A percentile compares a stretch with the other conserved stretches of the same genome.
Evolutionary conservation across 2,797 vertebrate genomes (phyloP).

Genomic region (Schizothorax lantsangensis): DNA sequence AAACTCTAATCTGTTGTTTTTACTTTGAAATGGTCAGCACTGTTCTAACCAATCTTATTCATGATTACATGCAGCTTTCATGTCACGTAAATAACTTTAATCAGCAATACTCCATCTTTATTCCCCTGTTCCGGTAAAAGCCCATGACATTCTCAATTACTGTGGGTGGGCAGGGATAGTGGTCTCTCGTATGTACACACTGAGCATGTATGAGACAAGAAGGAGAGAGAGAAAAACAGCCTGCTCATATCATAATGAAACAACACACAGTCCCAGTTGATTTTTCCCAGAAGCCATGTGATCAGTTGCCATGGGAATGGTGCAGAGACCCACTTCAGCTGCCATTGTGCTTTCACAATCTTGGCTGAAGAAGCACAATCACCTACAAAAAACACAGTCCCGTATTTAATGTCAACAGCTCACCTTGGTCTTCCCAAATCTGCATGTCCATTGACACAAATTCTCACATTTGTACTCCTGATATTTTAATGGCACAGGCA

Average conservation of each 20-base stretch:
- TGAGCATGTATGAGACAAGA: constrained; percentile 17
- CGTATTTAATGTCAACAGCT: constrained; percentile 44
- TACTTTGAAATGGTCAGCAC: constrained; percentile 30
- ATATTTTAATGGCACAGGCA: constrained; percentile 10
- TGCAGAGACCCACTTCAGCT: constrained; percentile 71
- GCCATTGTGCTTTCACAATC: constrained; percentile 60
- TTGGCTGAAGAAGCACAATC: constrained; percentile 58
- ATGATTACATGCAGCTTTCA: constrained; percentile 52
- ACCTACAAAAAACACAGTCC: constrained; percentile 46
- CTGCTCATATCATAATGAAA: constrained; percentile 62
- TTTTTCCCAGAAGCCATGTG: constrained; percentile 68
- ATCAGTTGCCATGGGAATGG: constrained; percentile 74
- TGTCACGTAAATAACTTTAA: constrained; percentile 52
- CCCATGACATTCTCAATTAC: constrained; percentile 50
- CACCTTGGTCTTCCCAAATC: not conserved
- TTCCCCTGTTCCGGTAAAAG: constrained; percentile 53
- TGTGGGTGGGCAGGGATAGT: constrained; percentile 15
- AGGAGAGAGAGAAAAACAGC: constrained; percentile 46
- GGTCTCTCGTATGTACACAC: constrained; percentile 35
- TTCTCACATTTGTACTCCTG: not conserved
- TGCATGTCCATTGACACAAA: constrained; percentile 9
- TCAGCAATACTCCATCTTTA: constrained; percentile 41
- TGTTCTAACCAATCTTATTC: constrained; percentile 50
- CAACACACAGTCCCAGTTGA: constrained; percentile 68
- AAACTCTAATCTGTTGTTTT: constrained; percentile 44